Percentiles rank a stretch among this genome's conserved stretches.
Evolutionary conservation across 2,888 invertebrate genomes (phyloP).

Genomic region (Drosophila yooni): DNA sequence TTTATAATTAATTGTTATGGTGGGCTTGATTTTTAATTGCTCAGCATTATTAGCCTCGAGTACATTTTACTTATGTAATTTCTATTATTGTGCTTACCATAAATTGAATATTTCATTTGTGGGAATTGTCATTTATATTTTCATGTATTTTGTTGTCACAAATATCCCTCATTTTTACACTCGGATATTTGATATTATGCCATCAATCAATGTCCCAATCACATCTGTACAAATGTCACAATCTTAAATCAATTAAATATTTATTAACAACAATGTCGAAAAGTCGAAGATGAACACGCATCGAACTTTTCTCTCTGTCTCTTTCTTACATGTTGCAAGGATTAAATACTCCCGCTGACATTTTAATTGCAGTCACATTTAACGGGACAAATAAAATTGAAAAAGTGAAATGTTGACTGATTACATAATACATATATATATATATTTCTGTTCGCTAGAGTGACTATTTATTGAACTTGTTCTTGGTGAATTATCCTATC

Average conservation of each 20-base stretch:
- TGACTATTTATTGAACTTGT: not conserved
- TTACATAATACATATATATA: not conserved
- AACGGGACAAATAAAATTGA: not conserved
- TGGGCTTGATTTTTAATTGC: not conserved
- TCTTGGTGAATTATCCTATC: not conserved
- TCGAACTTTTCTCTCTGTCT: conserved; percentile 31
- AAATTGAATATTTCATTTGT: not conserved
- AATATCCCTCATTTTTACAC: not conserved
- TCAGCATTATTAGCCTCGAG: not conserved
- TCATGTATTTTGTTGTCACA: not conserved
- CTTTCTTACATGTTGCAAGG: not conserved
- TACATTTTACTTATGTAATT: not conserved
- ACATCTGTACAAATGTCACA: conserved; percentile 33
- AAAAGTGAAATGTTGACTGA: not conserved
- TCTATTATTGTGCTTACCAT: not conserved
- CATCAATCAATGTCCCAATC: conserved; percentile 51
- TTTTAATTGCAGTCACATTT: not conserved
- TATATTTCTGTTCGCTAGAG: not conserved
- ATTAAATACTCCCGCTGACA: not conserved
- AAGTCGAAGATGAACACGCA: conserved; percentile 33
- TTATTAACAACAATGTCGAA: conserved; percentile 54
- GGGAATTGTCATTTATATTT: not conserved
- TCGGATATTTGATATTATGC: conserved; percentile 16
- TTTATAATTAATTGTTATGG: not conserved
- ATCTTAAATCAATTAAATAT: conserved; percentile 64